A percentile compares a stretch with the other conserved stretches of the same genome.
Evolutionary conservation across 2,797 vertebrate genomes (phyloP).

Genomic region (Trichosurus vulpecula): DNA sequence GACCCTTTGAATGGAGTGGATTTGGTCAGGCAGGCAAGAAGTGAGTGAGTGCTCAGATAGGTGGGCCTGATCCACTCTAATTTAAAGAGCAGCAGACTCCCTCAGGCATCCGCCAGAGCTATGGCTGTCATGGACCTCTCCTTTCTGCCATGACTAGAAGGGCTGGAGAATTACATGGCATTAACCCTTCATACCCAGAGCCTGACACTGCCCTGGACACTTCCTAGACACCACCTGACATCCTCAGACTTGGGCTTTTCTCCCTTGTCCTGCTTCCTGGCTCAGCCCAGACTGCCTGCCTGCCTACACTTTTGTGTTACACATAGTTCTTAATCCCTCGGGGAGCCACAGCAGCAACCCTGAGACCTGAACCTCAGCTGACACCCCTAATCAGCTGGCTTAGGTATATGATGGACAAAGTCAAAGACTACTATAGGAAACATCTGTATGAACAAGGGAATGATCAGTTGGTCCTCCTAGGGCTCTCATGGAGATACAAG

Average conservation of each 20-base stretch:
- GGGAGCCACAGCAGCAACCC: not conserved
- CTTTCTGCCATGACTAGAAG: not conserved
- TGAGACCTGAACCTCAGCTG: not conserved
- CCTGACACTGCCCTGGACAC: not conserved
- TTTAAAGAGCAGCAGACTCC: not conserved
- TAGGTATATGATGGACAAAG: not conserved
- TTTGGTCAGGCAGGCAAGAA: not conserved
- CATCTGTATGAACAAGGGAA: not conserved
- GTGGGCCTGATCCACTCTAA: not conserved
- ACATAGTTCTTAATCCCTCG: not conserved
- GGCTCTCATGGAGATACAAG: not conserved
- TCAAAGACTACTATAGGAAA: not conserved
- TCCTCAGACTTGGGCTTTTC: not conserved
- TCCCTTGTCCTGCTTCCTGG: not conserved
- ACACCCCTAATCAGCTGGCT: not conserved
- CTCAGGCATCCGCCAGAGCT: not conserved
- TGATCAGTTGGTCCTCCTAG: not conserved
- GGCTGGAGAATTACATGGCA: not conserved
- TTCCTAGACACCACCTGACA: not conserved
- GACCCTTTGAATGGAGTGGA: not conserved
- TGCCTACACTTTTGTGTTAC: not conserved
- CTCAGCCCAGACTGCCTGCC: not conserved
- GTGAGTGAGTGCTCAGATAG: not conserved
- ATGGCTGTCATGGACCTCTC: not conserved
- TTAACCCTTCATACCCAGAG: not conserved